Conservation (phyloP, 1,140 invertebrate species). For the Drosophila baimaii region DNA sequence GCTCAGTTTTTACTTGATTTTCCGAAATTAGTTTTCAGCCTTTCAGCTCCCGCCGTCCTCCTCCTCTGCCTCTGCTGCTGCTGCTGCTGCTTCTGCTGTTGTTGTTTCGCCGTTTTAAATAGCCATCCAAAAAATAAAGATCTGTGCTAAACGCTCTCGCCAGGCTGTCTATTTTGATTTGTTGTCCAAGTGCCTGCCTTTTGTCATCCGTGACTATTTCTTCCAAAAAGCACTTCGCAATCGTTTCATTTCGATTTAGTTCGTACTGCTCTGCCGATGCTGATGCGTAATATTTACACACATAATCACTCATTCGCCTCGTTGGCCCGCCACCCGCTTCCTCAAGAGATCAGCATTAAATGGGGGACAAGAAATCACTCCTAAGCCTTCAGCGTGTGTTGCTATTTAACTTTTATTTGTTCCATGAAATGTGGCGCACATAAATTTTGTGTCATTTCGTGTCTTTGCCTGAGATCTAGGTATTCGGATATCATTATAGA, state of each 20-base stretch:
- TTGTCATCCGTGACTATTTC: constrained; percentile 40
- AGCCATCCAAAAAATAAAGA: constrained; percentile 73
- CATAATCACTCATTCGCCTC: constrained; percentile 77
- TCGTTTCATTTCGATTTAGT: constrained; percentile 32
- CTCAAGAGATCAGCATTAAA: constrained; percentile 21
- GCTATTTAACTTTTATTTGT: constrained; percentile 64
- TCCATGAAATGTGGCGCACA: constrained; percentile 64
- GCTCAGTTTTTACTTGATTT: constrained; percentile 82
- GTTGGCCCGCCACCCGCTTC: constrained; percentile 19
- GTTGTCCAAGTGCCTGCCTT: constrained; percentile 77
- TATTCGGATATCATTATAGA: constrained; percentile 46
- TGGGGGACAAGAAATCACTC: constrained; percentile 14
- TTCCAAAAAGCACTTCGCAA: constrained; percentile 29
- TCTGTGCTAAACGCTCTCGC: constrained; percentile 79
- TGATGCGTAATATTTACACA: constrained; percentile 78
- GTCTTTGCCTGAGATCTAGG: constrained; percentile 23
- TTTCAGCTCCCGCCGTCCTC: constrained; percentile 23
- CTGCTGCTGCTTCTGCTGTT: constrained; percentile 20
- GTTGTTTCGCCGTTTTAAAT: constrained; percentile 68
- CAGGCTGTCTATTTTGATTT: constrained; percentile 82
- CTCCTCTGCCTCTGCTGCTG: constrained; percentile 4
- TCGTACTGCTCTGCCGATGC: constrained; percentile 44
- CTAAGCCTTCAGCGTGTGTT: constrained; percentile 21
- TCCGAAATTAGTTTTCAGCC: constrained; percentile 78
- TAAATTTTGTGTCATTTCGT: constrained; percentile 54